A percentile compares a stretch with the other conserved stretches of the same genome.
phyloP scores from a whole-genome alignment of 1,140 invertebrate species.

The Panagrolaimus sp. region DNA sequence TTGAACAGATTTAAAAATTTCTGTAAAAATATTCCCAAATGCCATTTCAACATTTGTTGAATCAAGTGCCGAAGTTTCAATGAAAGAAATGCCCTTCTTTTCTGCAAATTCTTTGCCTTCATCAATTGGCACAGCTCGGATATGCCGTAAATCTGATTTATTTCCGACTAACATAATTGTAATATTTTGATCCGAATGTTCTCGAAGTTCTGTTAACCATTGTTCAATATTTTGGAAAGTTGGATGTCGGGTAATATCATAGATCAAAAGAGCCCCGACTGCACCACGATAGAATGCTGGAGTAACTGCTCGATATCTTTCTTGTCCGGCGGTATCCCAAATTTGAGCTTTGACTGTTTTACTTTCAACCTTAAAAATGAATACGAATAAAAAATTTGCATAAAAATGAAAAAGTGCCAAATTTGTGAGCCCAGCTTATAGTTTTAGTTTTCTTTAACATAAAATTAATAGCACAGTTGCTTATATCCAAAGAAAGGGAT shows the following conservation, averaged over 20 bases:
- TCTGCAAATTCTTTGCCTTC: slow-evolving; percentile 94
- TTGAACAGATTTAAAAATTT: no score
- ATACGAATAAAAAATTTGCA: no score
- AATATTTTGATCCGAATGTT: slow-evolving; percentile 82
- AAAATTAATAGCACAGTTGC: no score
- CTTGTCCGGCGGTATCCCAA: no score
- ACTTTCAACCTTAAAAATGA: slow-evolving; percentile 73
- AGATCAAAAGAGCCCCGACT: slow-evolving; percentile 84
- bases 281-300: slow-evolving; percentile 83
- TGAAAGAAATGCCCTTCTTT: slow-evolving; percentile 89
- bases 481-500: no score
- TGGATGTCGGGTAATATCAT: slow-evolving; percentile 95
- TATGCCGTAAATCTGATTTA: slow-evolving; percentile 92
- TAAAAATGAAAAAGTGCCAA: no score
- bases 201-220: slow-evolving; percentile 85
- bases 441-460: no score
- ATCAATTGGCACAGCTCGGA: slow-evolving; percentile 91
- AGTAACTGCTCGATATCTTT: no score
- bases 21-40: slow-evolving; percentile 97
- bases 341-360: slow-evolving; percentile 97
- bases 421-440: no score
- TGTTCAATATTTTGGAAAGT: slow-evolving; percentile 97
- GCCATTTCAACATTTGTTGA: no score
- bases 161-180: slow-evolving; percentile 91
- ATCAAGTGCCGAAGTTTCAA: slow-evolving; percentile 98